Evolutionary conservation across 2,888 invertebrate species (phyloP).

Genomic region (Cataglyphis cursor): DNA sequence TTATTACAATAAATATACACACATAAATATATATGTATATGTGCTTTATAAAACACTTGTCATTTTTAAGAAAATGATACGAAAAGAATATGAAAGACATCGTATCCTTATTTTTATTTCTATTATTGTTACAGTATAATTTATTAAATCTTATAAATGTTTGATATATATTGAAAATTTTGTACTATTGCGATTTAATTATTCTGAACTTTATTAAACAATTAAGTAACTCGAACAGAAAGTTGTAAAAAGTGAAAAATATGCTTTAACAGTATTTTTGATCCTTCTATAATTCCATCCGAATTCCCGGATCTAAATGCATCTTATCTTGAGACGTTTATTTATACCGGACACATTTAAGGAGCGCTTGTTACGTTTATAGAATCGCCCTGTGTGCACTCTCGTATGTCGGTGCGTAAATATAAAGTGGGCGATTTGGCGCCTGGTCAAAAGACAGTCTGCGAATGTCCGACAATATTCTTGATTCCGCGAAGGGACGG

Average conservation of each 20-base stretch:
- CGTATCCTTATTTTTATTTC: background rate
- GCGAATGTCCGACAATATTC: slow-evolving; percentile 82
- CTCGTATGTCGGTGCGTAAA: slow-evolving; percentile 66
- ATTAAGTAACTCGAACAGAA: background rate
- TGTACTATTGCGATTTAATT: background rate
- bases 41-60: background rate
- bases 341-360: slow-evolving; percentile 61
- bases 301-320: slow-evolving; percentile 17
- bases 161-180: background rate
- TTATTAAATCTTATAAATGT: slow-evolving; percentile 8
- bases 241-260: background rate
- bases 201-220: background rate
- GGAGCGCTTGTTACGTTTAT: slow-evolving; percentile 61
- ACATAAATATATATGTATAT: background rate
- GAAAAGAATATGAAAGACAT: background rate
- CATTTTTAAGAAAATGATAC: background rate
- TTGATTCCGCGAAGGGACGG: slow-evolving; percentile 79
- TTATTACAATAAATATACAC: too few relatives aligned
- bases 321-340: slow-evolving; percentile 50
- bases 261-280: background rate
- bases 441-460: slow-evolving; percentile 82
- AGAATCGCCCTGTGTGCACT: slow-evolving; percentile 64
- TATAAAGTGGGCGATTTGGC: slow-evolving; percentile 80
- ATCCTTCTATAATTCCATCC: slow-evolving; percentile 26
- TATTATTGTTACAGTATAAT: background rate